Percentiles rank a stretch among this genome's conserved stretches.
Evolutionary conservation across 2,113 vertebrate species (phyloP).

Genomic region (Passer montanus): DNA sequence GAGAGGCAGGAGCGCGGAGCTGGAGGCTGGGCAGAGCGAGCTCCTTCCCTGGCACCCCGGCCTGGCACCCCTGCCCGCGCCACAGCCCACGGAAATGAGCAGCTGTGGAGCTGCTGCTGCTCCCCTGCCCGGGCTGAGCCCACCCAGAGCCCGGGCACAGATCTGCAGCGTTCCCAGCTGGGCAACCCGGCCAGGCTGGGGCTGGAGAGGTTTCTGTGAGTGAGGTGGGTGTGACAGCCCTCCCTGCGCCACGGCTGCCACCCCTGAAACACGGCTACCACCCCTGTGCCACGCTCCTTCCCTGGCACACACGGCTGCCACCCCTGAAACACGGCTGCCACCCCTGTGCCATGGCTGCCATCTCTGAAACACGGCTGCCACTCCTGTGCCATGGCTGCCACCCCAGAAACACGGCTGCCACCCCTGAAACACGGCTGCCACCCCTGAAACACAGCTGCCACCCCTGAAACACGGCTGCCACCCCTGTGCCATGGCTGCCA

Average conservation of each 20-base stretch:
- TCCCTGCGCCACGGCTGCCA: background rate
- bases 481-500: no score
- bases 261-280: background rate
- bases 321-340: background rate
- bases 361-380: no score
- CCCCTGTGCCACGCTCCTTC: no score
- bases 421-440: no score
- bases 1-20: constrained; percentile 23
- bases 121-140: background rate
- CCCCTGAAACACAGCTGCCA: no score
- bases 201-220: background rate
- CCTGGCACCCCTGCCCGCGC: background rate
- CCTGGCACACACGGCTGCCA: no score
- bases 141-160: no score
- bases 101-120: background rate
- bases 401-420: no score
- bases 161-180: accelerated
- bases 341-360: no score
- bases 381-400: no score
- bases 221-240: accelerated
- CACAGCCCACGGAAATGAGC: background rate
- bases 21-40: constrained; percentile 2
- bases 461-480: no score
- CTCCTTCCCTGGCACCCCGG: constrained; percentile 18
- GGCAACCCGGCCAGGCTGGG: background rate